Percentiles rank a stretch among this genome's conserved stretches.
phyloP scores from a whole-genome alignment of 2,113 vertebrate genomes.

The Notarius lentiginosus region DNA sequence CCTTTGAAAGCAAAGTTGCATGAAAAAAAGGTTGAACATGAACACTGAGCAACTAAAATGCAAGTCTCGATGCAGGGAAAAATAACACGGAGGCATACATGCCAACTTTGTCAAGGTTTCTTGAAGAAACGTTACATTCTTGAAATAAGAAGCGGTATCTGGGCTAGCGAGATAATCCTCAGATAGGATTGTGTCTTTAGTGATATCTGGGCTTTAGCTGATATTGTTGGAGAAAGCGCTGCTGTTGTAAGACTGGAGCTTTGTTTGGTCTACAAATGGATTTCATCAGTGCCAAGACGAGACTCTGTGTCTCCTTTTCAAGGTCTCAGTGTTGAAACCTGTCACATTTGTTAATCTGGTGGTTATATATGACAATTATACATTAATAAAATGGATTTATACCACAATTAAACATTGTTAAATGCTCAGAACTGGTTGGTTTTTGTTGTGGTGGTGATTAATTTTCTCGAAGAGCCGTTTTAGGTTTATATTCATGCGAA shows the following conservation, averaged over 20 bases:
- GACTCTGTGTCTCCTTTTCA: conserved; percentile 41
- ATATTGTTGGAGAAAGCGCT: background rate
- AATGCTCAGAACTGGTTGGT: background rate
- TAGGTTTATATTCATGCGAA: background rate
- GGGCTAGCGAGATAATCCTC: background rate
- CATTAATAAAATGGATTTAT: background rate
- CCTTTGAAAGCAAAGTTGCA: background rate
- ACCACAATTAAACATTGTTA: background rate
- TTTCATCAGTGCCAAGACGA: background rate
- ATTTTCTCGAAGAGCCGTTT: background rate
- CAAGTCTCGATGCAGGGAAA: background rate
- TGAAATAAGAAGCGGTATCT: background rate
- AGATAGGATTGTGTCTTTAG: conserved; percentile 7
- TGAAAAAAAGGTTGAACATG: conserved; percentile 20
- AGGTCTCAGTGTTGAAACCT: conserved; percentile 19
- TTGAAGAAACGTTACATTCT: background rate
- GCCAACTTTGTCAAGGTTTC: background rate
- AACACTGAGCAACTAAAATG: background rate
- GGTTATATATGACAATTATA: background rate
- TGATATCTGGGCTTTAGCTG: background rate
- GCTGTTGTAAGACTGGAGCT: conserved; percentile 14
- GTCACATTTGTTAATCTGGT: background rate
- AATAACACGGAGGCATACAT: background rate
- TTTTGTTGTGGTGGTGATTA: background rate
- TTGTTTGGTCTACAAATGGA: conserved; percentile 48